Percentiles rank a stretch among this genome's conserved stretches.
Conservation (phyloP, 1,140 invertebrate genomes). For the Helicorthomorpha holstii region DNA sequence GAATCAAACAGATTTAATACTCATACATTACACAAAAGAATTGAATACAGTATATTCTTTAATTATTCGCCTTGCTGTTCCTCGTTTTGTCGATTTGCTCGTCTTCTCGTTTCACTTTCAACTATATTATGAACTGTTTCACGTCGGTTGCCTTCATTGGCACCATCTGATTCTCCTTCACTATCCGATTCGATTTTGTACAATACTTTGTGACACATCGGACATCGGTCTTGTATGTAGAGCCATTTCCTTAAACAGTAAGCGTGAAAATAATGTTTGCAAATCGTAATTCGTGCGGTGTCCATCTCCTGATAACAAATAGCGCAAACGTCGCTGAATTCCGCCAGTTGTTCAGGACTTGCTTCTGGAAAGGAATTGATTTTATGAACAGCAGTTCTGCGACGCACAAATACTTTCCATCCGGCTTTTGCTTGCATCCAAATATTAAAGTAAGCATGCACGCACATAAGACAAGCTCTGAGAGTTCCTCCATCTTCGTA, state of each 20-base stretch:
- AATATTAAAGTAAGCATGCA: constrained; percentile 94
- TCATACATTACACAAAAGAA: no score
- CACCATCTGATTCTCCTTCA: not conserved
- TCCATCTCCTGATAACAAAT: constrained; percentile 90
- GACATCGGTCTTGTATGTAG: constrained; percentile 52
- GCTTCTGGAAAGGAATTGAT: constrained; percentile 78
- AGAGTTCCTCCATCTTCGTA: constrained; percentile 79
- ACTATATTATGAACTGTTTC: no score
- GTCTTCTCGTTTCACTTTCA: no score
- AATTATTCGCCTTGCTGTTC: no score
- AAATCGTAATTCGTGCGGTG: constrained; percentile 79
- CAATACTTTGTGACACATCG: constrained; percentile 29
- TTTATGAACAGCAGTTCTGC: constrained; percentile 79
- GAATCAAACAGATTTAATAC: no score
- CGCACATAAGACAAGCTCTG: constrained; percentile 80
- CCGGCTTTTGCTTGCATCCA: constrained; percentile 83
- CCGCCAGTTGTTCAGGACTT: constrained; percentile 48
- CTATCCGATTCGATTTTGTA: not conserved
- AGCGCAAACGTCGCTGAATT: constrained; percentile 79
- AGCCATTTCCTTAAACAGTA: constrained; percentile 90
- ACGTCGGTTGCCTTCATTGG: no score
- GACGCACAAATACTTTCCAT: constrained; percentile 83
- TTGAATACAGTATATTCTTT: no score
- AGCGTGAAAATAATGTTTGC: constrained; percentile 87
- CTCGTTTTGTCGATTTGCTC: no score